Base-by-base conservation (phyloP, 1,140 invertebrate genomes). In the Leguminivora glycinivorella region DNA sequence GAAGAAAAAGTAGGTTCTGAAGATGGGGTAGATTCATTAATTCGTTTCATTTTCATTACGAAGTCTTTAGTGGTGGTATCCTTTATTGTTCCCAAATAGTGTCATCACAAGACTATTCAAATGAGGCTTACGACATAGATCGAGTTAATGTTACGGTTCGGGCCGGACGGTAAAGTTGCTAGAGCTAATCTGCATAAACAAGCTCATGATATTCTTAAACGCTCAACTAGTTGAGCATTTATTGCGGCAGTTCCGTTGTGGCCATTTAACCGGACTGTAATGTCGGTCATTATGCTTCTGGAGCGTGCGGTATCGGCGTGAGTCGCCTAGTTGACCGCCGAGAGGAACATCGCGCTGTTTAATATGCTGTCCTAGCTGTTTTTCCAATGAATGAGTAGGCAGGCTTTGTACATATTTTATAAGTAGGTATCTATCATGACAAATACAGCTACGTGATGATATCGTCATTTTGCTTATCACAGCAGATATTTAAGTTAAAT, bases 191-290 rank as follows among this genome's bases (percentile, higher is more conserved):
- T 63, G 26, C 58, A 63, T 63, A 29, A 63, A 63, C 22, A 63
- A 63, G 58, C n/a, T 29, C 14, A 63, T 63, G 17, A 29, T 63
- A 63, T 63, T 63, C 58, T 29, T 31, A 17, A 63, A 10, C 14
- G 58, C 26, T 34, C 12, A 63, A 63, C 25, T 63, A 63, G 58
- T 63, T 63, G 58, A 31, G 26, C 58, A 19, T 31, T 63, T 63
- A 29, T 63, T 63, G 22, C 58, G 56, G 52, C 70, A 63, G 66
- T 71, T 52, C 47, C 47, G 70, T 71, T 17, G 63, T 31, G 67
- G 71, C 66, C 69, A 63, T 75, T 67, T 69, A 56, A 71, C 70
- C 60, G 71, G 71, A 66, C 70, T 31, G 24, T 47, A 67, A 75
- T 70, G 67, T 72, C 56, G 71, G 71, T 56, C 69, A 63, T 63